Evolutionary conservation across 2,888 invertebrate genomes (phyloP).

Genomic region (Phengaris arion): DNA sequence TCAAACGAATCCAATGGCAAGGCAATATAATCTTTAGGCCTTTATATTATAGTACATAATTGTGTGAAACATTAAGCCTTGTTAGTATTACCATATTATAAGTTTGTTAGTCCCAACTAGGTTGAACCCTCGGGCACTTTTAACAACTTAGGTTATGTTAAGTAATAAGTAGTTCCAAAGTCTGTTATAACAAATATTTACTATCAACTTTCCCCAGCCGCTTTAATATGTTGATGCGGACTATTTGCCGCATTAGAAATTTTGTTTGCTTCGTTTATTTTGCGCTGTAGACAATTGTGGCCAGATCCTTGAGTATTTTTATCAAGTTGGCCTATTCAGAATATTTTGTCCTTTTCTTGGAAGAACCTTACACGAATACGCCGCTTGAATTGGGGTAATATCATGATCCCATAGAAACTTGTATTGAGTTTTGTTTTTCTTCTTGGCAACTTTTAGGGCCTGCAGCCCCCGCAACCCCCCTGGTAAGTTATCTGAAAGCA

Average conservation of each 20-base stretch:
- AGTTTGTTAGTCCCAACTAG: conserved; percentile 1
- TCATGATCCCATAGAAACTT: no score
- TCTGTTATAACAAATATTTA: conserved; percentile 18
- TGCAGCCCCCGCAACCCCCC: no score
- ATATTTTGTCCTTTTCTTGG: no score
- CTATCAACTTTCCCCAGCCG: not conserved
- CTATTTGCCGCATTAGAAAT: not conserved
- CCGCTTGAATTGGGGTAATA: no score
- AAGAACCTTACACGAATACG: no score
- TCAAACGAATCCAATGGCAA: not conserved
- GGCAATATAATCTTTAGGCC: not conserved
- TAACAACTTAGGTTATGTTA: conserved; percentile 20
- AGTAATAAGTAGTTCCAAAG: conserved; percentile 20
- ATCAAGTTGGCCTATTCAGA: no score
- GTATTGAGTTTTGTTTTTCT: no score
- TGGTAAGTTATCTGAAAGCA: no score
- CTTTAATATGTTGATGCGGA: not conserved
- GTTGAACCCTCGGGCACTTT: conserved; percentile 6
- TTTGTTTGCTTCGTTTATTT: conserved; percentile 5
- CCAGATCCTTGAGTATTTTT: no score
- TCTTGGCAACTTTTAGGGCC: no score
- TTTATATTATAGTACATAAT: not conserved
- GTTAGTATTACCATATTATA: not conserved
- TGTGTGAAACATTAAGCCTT: not conserved
- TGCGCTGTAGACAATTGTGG: not conserved